Evolutionary conservation across 2,113 vertebrate species (phyloP), one percentile per base, ranked within the genome.

Genomic region (Apeltes quadracus): DNA sequence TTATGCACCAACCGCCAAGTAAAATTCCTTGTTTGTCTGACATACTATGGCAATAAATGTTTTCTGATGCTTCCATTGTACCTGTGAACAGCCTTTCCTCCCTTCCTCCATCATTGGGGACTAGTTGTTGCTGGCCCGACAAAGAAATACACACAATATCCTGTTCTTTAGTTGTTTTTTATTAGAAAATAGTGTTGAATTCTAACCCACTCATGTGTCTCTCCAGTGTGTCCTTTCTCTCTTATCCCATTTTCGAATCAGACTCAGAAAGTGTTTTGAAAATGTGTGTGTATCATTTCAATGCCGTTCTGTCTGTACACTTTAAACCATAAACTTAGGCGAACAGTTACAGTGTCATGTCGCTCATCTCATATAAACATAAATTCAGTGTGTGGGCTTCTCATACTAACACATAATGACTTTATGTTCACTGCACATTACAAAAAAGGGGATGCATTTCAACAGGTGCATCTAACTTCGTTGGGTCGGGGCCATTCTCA

Each of bases 381-480:
- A n/a, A n/a, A n/a, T n/a, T n/a, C n/a, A n/a, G n/a, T n/a, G n/a
- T n/a, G n/a, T n/a, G n/a, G n/a, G n/a, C n/a, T n/a, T n/a, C n/a
- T n/a, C n/a, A n/a, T n/a, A n/a, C n/a, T n/a, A n/a, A n/a, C n/a
- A n/a, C n/a, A n/a, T n/a, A n/a, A n/a, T n/a, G 61, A 38, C 29
- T 48, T 15, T 51, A 58, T 27, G 7, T 38, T 67, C n/a, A 46
- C 6, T 67, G 2, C 15, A 62, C 32, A 50, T 36, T 29, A n/a
- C 20, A 22, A 20, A 64, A 81, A 72, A 61, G n/a, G 22, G 0
- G 57, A 55, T 41, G 10, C 34, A 22, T 70, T 61, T 16, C 43
- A 70, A 46, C 59, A 70, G 32, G 20, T 75, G 56, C 3, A 1
- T 69, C 75, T 44, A 32, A 14, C 46, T 72, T 1, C 36, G 59